Conservation (phyloP, 2,797 vertebrate species). For the Amblyraja radiata region DNA sequence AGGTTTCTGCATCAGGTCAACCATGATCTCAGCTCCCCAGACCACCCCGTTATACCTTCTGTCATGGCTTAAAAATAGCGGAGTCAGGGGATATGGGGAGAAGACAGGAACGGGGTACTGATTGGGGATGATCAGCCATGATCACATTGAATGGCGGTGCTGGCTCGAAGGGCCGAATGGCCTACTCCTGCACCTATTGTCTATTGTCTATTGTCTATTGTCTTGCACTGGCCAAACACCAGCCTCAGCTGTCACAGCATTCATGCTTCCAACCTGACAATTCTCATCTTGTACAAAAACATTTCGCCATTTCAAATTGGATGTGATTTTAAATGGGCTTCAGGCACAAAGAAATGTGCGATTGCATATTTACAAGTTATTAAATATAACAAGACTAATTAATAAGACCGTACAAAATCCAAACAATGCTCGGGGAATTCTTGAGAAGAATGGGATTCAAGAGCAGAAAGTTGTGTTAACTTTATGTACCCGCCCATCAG, state of each 20-base stretch:
- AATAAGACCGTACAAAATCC: neutral
- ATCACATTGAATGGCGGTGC: too few species aligned
- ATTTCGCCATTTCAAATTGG: neutral
- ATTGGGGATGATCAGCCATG: too few species aligned
- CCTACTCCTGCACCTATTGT: too few species aligned
- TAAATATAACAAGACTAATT: neutral
- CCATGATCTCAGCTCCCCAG: neutral
- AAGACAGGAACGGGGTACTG: too few species aligned
- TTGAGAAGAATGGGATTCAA: neutral
- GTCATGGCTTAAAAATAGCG: too few species aligned
- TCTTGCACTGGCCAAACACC: neutral
- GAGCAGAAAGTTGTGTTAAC: neutral
- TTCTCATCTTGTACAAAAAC: neutral
- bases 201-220: too few species aligned
- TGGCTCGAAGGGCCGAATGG: too few species aligned
- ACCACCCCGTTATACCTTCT: neutral
- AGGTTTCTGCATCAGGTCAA: neutral
- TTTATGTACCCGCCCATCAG: neutral
- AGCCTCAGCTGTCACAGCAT: neutral
- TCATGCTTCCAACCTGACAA: neutral
- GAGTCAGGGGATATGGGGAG: too few species aligned
- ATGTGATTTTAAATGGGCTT: too few species aligned
- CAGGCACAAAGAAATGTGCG: neutral
- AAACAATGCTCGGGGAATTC: neutral
- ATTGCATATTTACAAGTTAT: neutral